Evolutionary conservation across 1,140 invertebrate genomes (phyloP), one percentile per base, ranked within the genome.

Genomic region (Microplitis mediator): DNA sequence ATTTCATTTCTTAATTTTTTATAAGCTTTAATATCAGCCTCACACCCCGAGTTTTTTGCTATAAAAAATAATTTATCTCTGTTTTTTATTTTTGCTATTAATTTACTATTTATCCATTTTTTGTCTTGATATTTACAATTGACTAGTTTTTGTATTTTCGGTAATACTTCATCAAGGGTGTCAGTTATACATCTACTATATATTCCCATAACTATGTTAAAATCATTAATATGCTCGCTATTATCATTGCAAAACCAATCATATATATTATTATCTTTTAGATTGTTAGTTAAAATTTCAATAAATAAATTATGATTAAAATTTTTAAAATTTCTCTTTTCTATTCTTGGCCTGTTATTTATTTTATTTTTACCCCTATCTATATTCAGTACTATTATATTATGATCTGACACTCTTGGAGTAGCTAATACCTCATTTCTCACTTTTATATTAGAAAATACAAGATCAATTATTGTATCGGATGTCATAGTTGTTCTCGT

Each of bases 341-440:
- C 6, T 50, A 50, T 50, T 31, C 31, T 62, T 23, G 11, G 11
- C 4, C 14, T 34, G 2, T 4, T 62, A 23, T 62, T 23, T 11
- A 11, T 34, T 5, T 32, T 35, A 23, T 1, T 35, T 23, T 35
- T 34, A 62, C 8, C 9, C 5, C 34, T 31, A 8, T 23, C 23
- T 5, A 23, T 32, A 34, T 32, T 2, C 11, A 62, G 23, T 35
- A 32, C 31, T 4, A 62, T 32, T 9, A 66, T 50, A 14, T 39
- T 14, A 35, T 71, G 69, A 35, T 71, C 69, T 32, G 69, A 64
- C 14, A 71, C 64, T 64, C 52, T 71, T 35, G 69, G 69, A 1
- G 58, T 64, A 8, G 3, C n/a, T 5, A 71, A 35, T 64, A 71
- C 60, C 8, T 71, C 32, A 14, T 39, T 64, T 9, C 13, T 16